Percentiles rank a stretch among this genome's conserved stretches.
These are phyloP conservation scores for Drosophila carrolli DNA, from an alignment of 1,140 invertebrate species.

Conservation along the genomic window DNA sequence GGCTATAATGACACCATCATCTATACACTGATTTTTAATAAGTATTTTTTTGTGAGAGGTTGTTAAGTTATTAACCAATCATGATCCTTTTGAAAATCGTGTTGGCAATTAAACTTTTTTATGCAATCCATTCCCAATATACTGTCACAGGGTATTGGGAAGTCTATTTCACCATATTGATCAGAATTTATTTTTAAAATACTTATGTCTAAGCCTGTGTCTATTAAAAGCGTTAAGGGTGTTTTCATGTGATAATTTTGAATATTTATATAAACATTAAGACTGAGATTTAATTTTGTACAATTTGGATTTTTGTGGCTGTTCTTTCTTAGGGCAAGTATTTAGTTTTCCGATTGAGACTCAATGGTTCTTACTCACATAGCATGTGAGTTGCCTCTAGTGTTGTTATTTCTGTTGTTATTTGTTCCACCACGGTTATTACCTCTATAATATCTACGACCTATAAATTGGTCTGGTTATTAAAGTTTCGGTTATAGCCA, in stretches of 20 bases:
- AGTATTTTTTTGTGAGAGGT: neutral
- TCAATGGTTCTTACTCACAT: neutral
- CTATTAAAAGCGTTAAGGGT: neutral
- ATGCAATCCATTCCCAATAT: neutral
- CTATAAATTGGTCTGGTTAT: no score
- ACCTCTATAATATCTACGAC: no score
- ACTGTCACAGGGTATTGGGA: neutral
- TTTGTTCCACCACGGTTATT: no score
- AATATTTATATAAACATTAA: neutral
- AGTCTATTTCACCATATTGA: neutral
- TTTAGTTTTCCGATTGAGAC: neutral
- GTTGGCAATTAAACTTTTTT: neutral
- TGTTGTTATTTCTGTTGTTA: no score
- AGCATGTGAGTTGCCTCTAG: neutral
- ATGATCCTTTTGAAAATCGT: neutral
- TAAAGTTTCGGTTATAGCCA: no score
- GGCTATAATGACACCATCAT: neutral
- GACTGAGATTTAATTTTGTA: no score
- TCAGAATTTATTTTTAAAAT: slow-evolving; percentile 1
- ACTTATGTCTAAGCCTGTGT: neutral
- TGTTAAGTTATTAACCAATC: neutral
- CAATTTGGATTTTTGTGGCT: no score
- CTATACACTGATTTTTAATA: neutral
- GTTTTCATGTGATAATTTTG: neutral
- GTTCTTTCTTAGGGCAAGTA: no score